Evolutionary conservation across 1,140 invertebrate species (phyloP), one percentile per base, ranked within the genome.

Genomic region (Spodoptera litura): DNA sequence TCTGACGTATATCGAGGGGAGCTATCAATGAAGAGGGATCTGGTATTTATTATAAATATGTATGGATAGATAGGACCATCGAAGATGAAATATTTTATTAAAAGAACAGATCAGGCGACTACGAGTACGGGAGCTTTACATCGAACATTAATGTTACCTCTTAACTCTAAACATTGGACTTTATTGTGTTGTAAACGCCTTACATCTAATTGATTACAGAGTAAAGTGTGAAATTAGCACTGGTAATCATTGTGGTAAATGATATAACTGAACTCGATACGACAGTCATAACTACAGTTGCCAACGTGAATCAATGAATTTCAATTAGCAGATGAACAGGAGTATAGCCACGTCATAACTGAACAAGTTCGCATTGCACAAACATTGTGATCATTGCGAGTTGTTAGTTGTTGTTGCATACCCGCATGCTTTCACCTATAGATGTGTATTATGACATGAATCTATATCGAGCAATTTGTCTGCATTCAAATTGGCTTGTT

Each of bases 401-500:
- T 76, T 83, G 82, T 87, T 86, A 81, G 83, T 81, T 78, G 78
- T 78, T 80, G 84, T 86, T 87, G 87, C 82, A 79, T 88, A 76
- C 82, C 81, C 78, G 75, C 78, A 84, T 85, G 72, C 74, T 77
- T 77, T 68, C 74, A 77, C 74, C 62, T 70, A 53, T 15, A 66
- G 31, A 64, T 56, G 61, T 25, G 11, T 72, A 72, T 31, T 66
- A 15, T 12, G 15, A 77, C 10, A 68, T 56, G 62, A 56, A 75
- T 38, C n/a, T 59, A 13, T 73, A 52, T 62, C 44, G 11, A 5
- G 8, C 20, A 64, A 75, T 75, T 52, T 62, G 27, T 62, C 59
- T 53, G 38, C 27, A 9, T 12, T 59, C 20, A 35, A 75, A 75
- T 61, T 59, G 44, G 20, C 8, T 20, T 20, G 38, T n/a, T 6